Evolutionary conservation across 1,140 invertebrate species (phyloP), one percentile per base, ranked within the genome.

Genomic region (Polypedilum vanderplanki): DNA sequence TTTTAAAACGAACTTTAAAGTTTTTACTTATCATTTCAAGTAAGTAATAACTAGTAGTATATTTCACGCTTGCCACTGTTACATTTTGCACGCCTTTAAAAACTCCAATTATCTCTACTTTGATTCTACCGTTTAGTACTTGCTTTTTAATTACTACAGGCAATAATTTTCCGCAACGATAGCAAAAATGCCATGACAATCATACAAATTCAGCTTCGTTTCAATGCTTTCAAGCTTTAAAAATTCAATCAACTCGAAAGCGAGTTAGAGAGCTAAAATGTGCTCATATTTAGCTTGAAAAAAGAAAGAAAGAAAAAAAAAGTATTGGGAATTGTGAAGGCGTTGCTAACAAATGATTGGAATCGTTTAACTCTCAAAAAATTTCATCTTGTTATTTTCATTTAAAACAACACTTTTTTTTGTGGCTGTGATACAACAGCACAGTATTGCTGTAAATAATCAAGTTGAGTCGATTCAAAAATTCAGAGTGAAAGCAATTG

Each of bases 361-460:
- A 57, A 57, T 57, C 46, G n/a, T 57, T 57, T 57, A 57, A 57
- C 46, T n/a, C 46, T 57, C 46, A n/a, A n/a, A 57, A n/a, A 33
- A 57, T 57, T 57, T 46, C 15, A n/a, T 57, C 46, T 57, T 57
- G 46, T 57, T 57, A 57, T 57, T 57, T 33, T 33, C 5, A 5
- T 33, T 33, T 33, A 33, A 33, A 33, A 33, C 24, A 33, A 33
- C 24, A 33, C 24, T 33, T 33, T 33, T 33, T 33, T 57, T 15
- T 57, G 15, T 46, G 9, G 41, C 15, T 57, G 10, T 57, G 46
- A 12, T 57, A 57, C 46, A n/a, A n/a, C 46, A n/a, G n/a, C n/a
- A n/a, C n/a, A n/a, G n/a, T n/a, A n/a, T n/a, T 57, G 46, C 12
- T 57, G 46, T 12, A 15, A 12, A 57, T 8, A 57, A n/a, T 46